Percentiles rank a stretch among this genome's conserved stretches.
Evolutionary conservation across 2,797 vertebrate genomes (phyloP).

Genomic region (Glossophaga mutica): DNA sequence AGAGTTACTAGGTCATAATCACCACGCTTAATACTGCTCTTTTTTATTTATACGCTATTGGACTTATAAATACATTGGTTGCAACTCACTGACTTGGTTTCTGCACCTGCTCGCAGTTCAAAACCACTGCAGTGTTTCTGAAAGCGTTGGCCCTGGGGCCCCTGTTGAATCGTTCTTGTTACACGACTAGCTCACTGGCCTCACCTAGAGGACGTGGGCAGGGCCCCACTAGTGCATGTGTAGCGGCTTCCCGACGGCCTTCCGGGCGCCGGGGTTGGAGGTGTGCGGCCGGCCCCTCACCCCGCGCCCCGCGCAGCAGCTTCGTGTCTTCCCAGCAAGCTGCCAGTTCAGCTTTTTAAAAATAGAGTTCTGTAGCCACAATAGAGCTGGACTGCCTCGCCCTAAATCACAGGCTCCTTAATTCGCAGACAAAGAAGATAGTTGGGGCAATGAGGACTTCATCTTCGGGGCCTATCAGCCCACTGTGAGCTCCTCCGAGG

Average conservation of each 20-base stretch:
- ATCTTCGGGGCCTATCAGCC: constrained; percentile 91
- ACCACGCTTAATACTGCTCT: accelerated
- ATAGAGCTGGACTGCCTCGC: background rate
- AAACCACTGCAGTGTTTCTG: background rate
- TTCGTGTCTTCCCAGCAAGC: accelerated
- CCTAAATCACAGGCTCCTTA: background rate
- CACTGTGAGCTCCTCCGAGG: constrained; percentile 82
- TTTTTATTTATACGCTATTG: background rate
- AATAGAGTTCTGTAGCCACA: background rate
- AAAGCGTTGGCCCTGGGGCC: accelerated
- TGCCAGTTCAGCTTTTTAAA: background rate
- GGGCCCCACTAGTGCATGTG: accelerated
- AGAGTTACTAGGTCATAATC: background rate
- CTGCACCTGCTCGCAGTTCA: background rate
- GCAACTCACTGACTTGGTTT: background rate
- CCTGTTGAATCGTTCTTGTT: no score
- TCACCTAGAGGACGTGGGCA: background rate
- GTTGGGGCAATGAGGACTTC: constrained; percentile 82
- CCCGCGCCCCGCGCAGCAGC: no score
- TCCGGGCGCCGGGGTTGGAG: accelerated
- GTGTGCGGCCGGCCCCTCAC: no score
- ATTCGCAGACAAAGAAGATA: constrained; percentile 78
- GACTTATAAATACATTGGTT: background rate
- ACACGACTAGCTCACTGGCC: background rate
- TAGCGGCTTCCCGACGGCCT: accelerated